phyloP scores from a whole-genome alignment of 2,888 invertebrate genomes.

The Lasioglossum morio region DNA sequence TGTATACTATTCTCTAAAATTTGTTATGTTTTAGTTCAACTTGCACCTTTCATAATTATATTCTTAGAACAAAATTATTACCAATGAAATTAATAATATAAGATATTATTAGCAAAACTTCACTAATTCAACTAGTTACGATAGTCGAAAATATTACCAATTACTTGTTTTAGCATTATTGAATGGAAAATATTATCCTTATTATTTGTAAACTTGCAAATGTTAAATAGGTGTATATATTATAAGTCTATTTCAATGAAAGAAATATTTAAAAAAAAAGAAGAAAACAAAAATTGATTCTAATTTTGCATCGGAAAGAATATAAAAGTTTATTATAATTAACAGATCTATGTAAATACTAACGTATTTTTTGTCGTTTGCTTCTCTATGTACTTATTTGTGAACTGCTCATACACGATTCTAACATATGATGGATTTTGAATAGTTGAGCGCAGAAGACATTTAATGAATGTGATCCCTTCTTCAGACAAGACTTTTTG shows the following conservation, averaged over 20 bases:
- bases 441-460: background rate
- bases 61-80: constrained; percentile 15
- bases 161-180: constrained; percentile 8
- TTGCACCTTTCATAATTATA: constrained; percentile 4
- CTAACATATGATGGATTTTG: background rate
- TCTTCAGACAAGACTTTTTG: background rate
- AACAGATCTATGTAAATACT: constrained; percentile 18
- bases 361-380: constrained; percentile 1
- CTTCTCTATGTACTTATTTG: constrained; percentile 21
- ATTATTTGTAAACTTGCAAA: constrained; percentile 12
- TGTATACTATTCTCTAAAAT: constrained; percentile 7
- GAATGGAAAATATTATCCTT: constrained; percentile 1
- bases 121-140: constrained; percentile 3
- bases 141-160: constrained; percentile 3
- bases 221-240: constrained; percentile 35
- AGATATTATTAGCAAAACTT: constrained; percentile 23
- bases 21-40: constrained; percentile 5
- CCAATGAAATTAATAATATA: constrained; percentile 25
- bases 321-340: constrained; percentile 27
- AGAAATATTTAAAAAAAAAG: constrained; percentile 12
- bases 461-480: constrained; percentile 19
- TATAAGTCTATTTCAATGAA: constrained; percentile 11
- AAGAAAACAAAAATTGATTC: constrained; percentile 1
- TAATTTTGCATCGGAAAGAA: constrained; percentile 30
- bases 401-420: background rate